Evolutionary conservation across 2,797 vertebrate species (phyloP), one percentile per base, ranked within the genome.

Genomic region (Diplodus puntazzo): DNA sequence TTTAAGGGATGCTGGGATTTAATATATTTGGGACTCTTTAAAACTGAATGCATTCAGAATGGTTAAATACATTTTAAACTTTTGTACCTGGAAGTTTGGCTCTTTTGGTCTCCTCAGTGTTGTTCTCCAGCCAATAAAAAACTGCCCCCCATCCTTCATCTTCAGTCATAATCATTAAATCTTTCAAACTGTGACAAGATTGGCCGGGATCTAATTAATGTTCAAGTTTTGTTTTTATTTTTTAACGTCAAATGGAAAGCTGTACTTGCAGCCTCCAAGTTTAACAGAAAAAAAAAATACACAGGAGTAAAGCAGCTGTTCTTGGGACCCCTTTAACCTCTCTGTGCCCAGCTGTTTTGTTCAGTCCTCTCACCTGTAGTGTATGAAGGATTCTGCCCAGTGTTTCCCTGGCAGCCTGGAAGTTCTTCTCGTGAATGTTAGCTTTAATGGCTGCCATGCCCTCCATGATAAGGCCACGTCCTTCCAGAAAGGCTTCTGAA

Each of bases 301-400:
- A 18, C 0, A 2, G 48, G 16, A 49, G 48, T 20, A 18, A 8
- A 5, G 8, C 17, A 20, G 17, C 17, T 18, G 48, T 49, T 9
- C 3, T 39, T 39, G 34, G 6, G 48, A 30, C 30, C 7, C 17
- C 30, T 55, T 59, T 1, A 30, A 17, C 18, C 11, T 50, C 9
- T 25, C 1, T 25, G 3, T 12, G 11, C 7, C 0, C 1, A 46
- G 18, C 5, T 27, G 14, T 55, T 46, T 43, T 34, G 13, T 12
- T 59, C 34, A 13, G 6, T 18, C 23, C 0, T n/a, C 80, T 77
- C 54, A 95, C 95, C 93, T 96, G 95, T 10, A 96, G 71, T 2
- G 90, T 94, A 27, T 96, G 95, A 53, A 95, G 91, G 17, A 92
- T 71, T 82, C 84, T 80, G 4, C 95, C 95, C 64, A 96, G 82